A percentile compares a stretch with the other conserved stretches of the same genome.
phyloP scores from a whole-genome alignment of 1,140 invertebrate species.

The Radopholus similis region DNA sequence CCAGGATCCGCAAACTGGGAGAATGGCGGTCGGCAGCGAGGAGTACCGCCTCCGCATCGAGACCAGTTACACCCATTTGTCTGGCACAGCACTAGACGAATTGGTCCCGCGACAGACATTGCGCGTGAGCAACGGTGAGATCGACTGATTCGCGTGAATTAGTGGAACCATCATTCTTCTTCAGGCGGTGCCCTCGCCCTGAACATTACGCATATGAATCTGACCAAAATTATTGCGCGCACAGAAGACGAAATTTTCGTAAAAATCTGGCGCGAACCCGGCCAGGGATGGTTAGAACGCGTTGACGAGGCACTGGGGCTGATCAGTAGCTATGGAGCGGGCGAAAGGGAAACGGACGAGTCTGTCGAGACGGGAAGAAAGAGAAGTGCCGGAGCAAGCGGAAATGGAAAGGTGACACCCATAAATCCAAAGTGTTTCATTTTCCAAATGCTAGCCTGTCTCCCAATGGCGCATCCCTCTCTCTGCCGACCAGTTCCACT shows the following conservation, averaged over 20 bases:
- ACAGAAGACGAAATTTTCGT: slow-evolving; percentile 36
- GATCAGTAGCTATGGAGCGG: neutral
- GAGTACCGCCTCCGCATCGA: slow-evolving; percentile 52
- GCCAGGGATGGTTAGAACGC: slow-evolving; percentile 21
- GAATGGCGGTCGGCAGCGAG: neutral
- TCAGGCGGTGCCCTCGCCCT: slow-evolving; percentile 32
- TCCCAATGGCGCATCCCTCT: neutral
- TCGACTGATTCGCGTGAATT: neutral
- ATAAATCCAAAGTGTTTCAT: neutral
- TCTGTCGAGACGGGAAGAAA: slow-evolving; percentile 8
- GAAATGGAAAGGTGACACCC: slow-evolving; percentile 7
- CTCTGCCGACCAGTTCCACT: slow-evolving; percentile 34
- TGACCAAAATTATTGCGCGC: slow-evolving; percentile 25
- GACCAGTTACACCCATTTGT: slow-evolving; percentile 39
- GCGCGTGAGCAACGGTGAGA: slow-evolving; percentile 4
- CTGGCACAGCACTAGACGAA: slow-evolving; percentile 8
- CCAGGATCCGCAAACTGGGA: neutral
- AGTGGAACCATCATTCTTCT: no score
- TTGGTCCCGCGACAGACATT: slow-evolving; percentile 18
- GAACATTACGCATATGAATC: slow-evolving; percentile 35
- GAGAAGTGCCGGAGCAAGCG: slow-evolving; percentile 15
- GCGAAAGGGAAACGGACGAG: slow-evolving; percentile 7
- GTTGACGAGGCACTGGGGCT: slow-evolving; percentile 16
- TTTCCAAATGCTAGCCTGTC: neutral
- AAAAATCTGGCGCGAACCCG: slow-evolving; percentile 26